phyloP scores from a whole-genome alignment of 2,888 invertebrate species.

The Urechis unicinctus region DNA sequence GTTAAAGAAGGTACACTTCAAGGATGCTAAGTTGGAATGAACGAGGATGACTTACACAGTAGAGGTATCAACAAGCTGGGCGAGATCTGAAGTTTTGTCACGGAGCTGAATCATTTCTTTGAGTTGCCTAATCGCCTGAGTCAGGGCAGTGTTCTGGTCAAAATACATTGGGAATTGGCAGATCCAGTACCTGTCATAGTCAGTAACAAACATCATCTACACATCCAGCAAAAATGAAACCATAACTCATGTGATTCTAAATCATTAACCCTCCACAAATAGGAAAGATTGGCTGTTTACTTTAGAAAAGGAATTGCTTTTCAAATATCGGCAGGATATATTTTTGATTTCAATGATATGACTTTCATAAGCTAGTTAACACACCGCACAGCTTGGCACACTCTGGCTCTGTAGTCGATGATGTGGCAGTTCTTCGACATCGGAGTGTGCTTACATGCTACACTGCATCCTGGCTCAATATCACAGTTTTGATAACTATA shows the following conservation, averaged over 20 bases:
- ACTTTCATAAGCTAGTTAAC: neutral
- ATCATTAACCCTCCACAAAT: too few species aligned
- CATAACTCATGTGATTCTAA: too few species aligned
- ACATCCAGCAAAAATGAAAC: neutral
- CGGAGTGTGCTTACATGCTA: constrained; percentile 7
- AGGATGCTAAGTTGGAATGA: too few species aligned
- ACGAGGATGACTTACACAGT: constrained; percentile 53
- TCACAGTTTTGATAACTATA: constrained; percentile 14
- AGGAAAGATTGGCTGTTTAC: too few species aligned
- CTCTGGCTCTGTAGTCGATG: constrained; percentile 21
- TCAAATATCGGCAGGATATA: too few species aligned
- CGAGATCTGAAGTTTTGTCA: constrained; percentile 40
- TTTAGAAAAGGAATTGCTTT: too few species aligned
- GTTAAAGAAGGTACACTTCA: too few species aligned
- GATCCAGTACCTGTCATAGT: constrained; percentile 54
- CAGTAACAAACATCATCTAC: too few species aligned
- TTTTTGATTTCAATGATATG: neutral
- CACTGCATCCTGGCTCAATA: constrained; percentile 4
- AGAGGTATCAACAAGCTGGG: constrained; percentile 52
- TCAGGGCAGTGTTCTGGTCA: constrained; percentile 53
- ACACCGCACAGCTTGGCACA: constrained; percentile 45
- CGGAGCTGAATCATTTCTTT: constrained; percentile 32
- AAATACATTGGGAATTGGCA: constrained; percentile 56
- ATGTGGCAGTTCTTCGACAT: constrained; percentile 4
- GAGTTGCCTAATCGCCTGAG: constrained; percentile 48